Evolutionary conservation across 2,888 invertebrate species (phyloP), one percentile per base, ranked within the genome.

Genomic region (Chrysopilus asiliformis): DNA sequence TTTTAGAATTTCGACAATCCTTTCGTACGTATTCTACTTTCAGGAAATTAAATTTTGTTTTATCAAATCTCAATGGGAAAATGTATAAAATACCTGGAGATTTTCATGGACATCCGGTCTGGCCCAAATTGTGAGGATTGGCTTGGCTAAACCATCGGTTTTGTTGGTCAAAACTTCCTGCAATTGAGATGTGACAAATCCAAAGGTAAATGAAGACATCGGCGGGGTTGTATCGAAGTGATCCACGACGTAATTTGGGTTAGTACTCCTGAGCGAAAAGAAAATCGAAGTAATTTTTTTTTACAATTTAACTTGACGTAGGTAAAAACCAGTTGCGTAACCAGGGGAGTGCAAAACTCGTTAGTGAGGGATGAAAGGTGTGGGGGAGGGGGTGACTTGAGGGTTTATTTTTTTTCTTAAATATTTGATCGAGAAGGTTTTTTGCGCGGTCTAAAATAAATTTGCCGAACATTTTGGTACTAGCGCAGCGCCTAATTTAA

Each of bases 121-220:
- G 4, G 63, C 60, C 67, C 68, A 69, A 18, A 68, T 53, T 41
- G 55, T 60, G 8, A 68, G 56, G 18, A 51, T 43, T 2, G 64
- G 60, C 3, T 50, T 57, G 6, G 50, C 45, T 3, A 51, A 42
- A 31, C 41, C 43, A 7, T 43, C 36, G 15, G 42, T 41, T 34
- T 38, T 41, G 40, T 34, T 48, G 28, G 26, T 39, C 3, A 46
- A 42, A 14, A 51, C 50, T 46, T 43, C 55, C 32, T 65, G 56
- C 34, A 84, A 65, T 42, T 81, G 74, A 0, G 81, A 78, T 14
- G 80, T 71, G 8, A 83, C 70, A 39, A 85, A 65, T 0, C 80
- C 82, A 28, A 84, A 61, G 0, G 81, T 76, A 55, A 77, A 82
- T 1, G 83, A 76, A 2, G 84, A 76, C 73, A 85, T 81, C 3